A percentile compares a stretch with the other conserved stretches of the same genome.
These are phyloP conservation scores for Drosophila seclusa DNA, from an alignment of 2,888 invertebrate genomes.

Conservation along the genomic window DNA sequence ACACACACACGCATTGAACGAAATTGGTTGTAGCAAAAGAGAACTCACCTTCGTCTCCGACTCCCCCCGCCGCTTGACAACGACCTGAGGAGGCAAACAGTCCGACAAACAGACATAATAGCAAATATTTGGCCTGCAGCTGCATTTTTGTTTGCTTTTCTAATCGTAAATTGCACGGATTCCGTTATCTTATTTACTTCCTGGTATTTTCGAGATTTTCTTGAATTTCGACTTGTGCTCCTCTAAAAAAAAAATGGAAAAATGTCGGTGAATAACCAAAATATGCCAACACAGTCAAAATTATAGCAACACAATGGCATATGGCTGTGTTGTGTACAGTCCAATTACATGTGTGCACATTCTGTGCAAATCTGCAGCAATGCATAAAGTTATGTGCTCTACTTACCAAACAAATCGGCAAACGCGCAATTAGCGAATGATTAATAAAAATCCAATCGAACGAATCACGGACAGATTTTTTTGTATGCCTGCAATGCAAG, in stretches of 20 bases:
- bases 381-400: constrained; percentile 3
- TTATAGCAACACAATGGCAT: neutral
- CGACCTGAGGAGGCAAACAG: constrained; percentile 70
- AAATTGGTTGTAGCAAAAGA: constrained; percentile 46
- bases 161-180: constrained; percentile 38
- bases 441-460: constrained; percentile 66
- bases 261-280: constrained; percentile 49
- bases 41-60: constrained; percentile 58
- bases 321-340: neutral
- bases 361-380: neutral
- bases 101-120: constrained; percentile 76
- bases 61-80: constrained; percentile 47
- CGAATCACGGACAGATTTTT: constrained; percentile 46
- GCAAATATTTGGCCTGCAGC: constrained; percentile 71
- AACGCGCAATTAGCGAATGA: constrained; percentile 75
- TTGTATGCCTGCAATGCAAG: constrained; percentile 30
- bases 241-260: constrained; percentile 12
- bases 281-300: constrained; percentile 5
- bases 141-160: constrained; percentile 68
- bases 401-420: constrained; percentile 57
- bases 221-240: constrained; percentile 43
- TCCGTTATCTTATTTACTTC: constrained; percentile 45
- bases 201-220: constrained; percentile 37
- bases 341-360: neutral
- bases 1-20: constrained; percentile 15